Conservation (phyloP, 2,888 invertebrate species). For the Hartigia nigra region DNA sequence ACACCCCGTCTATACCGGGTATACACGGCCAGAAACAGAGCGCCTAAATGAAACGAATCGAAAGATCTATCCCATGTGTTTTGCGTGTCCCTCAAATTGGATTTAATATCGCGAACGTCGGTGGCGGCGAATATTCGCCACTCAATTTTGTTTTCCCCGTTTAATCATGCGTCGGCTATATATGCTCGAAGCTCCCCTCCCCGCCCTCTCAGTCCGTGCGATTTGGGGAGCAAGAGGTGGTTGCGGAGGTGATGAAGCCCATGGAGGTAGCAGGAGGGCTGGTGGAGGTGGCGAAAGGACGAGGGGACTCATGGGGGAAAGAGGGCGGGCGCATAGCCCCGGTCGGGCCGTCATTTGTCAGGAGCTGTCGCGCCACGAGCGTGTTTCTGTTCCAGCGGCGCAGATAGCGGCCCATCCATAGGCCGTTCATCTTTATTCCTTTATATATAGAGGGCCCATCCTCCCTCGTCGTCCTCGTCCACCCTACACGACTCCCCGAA, state of each 20-base stretch:
- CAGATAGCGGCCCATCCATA: constrained; percentile 65
- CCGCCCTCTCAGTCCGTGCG: background rate
- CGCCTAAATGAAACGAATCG: background rate
- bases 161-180: constrained; percentile 55
- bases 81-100: background rate
- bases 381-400: constrained; percentile 65
- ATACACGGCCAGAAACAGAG: background rate
- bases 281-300: constrained; percentile 25
- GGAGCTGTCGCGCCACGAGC: constrained; percentile 65
- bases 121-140: constrained; percentile 38
- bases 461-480: constrained; percentile 34
- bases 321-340: constrained; percentile 47
- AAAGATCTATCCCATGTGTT: constrained; percentile 1
- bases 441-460: constrained; percentile 44
- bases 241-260: background rate
- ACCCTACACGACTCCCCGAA: constrained; percentile 62
- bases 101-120: background rate
- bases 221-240: background rate
- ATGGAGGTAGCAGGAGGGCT: constrained; percentile 10
- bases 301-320: constrained; percentile 33
- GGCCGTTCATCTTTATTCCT: constrained; percentile 66
- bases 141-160: constrained; percentile 59
- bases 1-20: background rate
- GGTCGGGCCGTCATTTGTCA: constrained; percentile 66
- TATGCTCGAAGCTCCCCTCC: constrained; percentile 19